Evolutionary conservation across 2,888 invertebrate species (phyloP).

Genomic region (Eilema sororculum): DNA sequence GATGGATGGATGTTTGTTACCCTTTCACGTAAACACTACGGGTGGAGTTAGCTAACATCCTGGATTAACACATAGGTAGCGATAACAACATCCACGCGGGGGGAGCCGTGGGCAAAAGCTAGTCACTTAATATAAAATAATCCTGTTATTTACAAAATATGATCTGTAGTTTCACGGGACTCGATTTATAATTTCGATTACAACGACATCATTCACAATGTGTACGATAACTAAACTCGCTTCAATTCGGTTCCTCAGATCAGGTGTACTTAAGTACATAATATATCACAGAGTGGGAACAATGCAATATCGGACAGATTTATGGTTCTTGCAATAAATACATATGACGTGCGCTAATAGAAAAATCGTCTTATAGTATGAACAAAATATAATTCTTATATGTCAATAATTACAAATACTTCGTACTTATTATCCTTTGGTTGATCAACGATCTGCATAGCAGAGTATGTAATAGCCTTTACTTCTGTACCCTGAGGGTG

Average conservation of each 20-base stretch:
- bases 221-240: not conserved
- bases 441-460: conserved; percentile 96
- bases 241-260: too few relatives aligned
- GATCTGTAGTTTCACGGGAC: not conserved
- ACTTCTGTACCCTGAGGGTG: conserved; percentile 99
- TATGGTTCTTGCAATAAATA: too few relatives aligned
- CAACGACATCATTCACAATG: too few relatives aligned
- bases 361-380: conserved; percentile 6
- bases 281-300: not conserved
- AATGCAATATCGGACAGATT: not conserved
- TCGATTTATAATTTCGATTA: too few relatives aligned
- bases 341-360: not conserved
- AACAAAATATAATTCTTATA: conserved; percentile 84
- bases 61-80: too few relatives aligned
- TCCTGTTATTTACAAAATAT: too few relatives aligned
- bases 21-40: too few relatives aligned
- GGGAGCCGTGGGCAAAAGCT: too few relatives aligned
- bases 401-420: conserved; percentile 99
- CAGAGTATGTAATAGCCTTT: conserved; percentile 99
- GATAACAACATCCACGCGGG: too few relatives aligned
- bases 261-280: not conserved
- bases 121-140: too few relatives aligned
- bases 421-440: conserved; percentile 91
- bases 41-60: too few relatives aligned
- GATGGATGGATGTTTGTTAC: too few relatives aligned